Conservation (phyloP, 2,113 vertebrate genomes). For the Copsychus sechellarum region DNA sequence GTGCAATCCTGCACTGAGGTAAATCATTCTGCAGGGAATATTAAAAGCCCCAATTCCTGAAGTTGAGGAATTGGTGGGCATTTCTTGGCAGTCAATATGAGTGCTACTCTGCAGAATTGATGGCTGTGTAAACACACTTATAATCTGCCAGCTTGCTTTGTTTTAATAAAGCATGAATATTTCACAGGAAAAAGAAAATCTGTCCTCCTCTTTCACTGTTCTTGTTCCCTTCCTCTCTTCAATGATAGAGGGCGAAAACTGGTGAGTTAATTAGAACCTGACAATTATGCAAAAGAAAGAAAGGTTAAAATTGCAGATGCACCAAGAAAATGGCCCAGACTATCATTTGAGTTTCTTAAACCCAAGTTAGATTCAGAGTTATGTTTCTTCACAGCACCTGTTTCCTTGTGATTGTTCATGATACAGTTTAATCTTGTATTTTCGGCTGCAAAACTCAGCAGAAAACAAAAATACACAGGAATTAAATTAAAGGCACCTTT, state of each 20-base stretch:
- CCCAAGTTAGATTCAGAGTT: neutral
- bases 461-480: neutral
- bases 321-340: neutral
- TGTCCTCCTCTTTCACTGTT: neutral
- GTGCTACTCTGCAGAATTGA: neutral
- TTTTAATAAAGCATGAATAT: conserved; percentile 1
- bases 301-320: neutral
- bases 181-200: neutral
- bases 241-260: neutral
- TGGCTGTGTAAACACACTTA: neutral
- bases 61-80: neutral
- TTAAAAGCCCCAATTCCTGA: neutral
- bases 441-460: neutral
- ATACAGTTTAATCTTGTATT: neutral
- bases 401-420: neutral
- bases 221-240: neutral
- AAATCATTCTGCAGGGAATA: neutral
- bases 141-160: neutral
- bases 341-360: neutral
- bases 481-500: neutral
- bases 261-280: neutral
- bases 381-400: neutral
- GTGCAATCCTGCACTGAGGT: neutral
- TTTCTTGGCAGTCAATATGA: neutral
- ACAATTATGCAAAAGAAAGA: neutral